Evolutionary conservation across 2,113 vertebrate genomes (phyloP), one percentile per base, ranked within the genome.

Genomic region (Saguinus midas): DNA sequence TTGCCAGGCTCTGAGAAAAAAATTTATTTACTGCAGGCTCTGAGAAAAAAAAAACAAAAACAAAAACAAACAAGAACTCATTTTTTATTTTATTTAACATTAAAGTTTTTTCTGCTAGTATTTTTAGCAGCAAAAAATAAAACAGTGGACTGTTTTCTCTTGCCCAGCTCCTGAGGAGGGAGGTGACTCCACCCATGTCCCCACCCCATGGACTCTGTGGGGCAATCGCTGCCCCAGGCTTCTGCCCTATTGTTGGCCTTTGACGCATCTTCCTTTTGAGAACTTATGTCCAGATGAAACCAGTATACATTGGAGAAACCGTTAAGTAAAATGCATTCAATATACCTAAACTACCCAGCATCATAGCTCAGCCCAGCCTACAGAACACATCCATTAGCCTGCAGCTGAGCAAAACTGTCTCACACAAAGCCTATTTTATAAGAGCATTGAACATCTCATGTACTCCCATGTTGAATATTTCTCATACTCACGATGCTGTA

Each of bases 111-210:
- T 73, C 21, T 32, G 37, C n/a, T 91, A 16, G 25, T 90, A 73
- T 79, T 93, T 94, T 84, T 64, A 57, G 14, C 82, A 73, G 25
- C 37, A 75, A 48, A 93, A 73, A n/a, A 6, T 76, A 78, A 78
- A 58, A 23, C 58, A 32, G 25, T 23, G 40, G 18, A 43, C 40
- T 23, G 16, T 12, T 14, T n/a, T 8, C n/a, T 87, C 8, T 1
- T 0, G 11, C 35, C n/a, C 50, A 43, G 50, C 35, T 66, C 43
- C 86, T 5, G 0, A n/a, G 32, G 20, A 76, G 55, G 29, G 25
- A 6, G 7, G 27, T 70, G 37, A 14, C 73, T 29, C 78, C 70
- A 3, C 8, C 3, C 61, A 6, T 4, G 2, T 25, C 64, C 20
- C 20, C 0, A 5, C 45, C n/a, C 43, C 11, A 23, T 1, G 3